Conservation (phyloP, 2,888 invertebrate genomes). For the Panzeria rudis region DNA sequence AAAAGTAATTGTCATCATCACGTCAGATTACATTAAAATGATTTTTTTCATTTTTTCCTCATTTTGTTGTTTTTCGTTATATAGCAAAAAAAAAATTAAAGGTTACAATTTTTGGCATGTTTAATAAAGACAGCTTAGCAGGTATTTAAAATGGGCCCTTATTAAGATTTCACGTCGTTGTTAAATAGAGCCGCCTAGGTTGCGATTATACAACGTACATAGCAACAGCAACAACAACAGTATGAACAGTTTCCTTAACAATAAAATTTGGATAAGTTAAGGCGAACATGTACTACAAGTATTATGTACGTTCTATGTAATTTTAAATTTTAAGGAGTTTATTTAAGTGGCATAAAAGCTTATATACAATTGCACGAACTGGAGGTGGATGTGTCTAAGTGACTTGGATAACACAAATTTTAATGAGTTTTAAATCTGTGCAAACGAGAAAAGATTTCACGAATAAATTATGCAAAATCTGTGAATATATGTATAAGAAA, state of each 20-base stretch:
- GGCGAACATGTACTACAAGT: slow-evolving; percentile 12
- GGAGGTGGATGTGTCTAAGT: background rate
- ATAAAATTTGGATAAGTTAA: slow-evolving; percentile 35
- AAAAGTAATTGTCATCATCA: slow-evolving; percentile 69
- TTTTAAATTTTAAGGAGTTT: slow-evolving; percentile 25
- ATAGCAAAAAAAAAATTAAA: slow-evolving; percentile 35
- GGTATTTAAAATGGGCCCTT: slow-evolving; percentile 58
- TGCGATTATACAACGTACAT: background rate
- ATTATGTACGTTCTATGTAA: background rate
- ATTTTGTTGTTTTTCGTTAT: slow-evolving; percentile 16
- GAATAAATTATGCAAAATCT: background rate
- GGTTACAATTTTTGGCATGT: slow-evolving; percentile 58
- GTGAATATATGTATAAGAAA: too few species aligned
- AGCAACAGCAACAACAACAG: background rate
- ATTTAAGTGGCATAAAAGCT: slow-evolving; percentile 12
- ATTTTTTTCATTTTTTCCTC: slow-evolving; percentile 50
- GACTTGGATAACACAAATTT: slow-evolving; percentile 6
- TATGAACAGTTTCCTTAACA: slow-evolving; percentile 44
- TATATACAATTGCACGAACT: background rate
- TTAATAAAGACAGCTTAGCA: slow-evolving; percentile 59
- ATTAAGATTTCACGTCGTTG: slow-evolving; percentile 47
- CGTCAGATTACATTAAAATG: slow-evolving; percentile 70
- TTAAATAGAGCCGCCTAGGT: slow-evolving; percentile 15
- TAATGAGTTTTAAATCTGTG: slow-evolving; percentile 32
- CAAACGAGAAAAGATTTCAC: background rate